These are phyloP conservation scores for Crambe crambe DNA, from an alignment of 37 sponge, comb jelly and placozoan species.

Conservation along the genomic window DNA sequence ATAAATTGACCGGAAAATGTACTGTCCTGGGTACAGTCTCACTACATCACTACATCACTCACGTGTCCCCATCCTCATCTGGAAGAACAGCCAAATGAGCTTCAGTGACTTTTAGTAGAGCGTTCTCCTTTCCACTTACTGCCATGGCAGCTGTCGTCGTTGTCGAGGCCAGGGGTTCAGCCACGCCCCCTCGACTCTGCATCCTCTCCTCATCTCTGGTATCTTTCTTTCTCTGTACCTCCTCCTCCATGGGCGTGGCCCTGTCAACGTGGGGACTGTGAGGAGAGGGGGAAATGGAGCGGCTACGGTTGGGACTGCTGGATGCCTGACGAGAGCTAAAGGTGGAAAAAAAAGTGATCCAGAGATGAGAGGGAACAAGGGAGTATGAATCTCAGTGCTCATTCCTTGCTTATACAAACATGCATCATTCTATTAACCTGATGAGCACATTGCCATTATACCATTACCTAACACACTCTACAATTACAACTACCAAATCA, in stretches of 20 bases:
- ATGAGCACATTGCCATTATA: too few species aligned
- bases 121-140: constrained; percentile 1
- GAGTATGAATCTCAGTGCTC: too few species aligned
- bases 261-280: constrained; percentile 3
- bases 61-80: constrained; percentile 94
- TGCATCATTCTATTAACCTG: too few species aligned
- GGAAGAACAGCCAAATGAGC: constrained; percentile 71
- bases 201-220: background rate
- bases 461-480: too few species aligned
- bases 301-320: background rate
- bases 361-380: too few species aligned
- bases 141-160: background rate
- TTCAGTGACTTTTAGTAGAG: constrained; percentile 72
- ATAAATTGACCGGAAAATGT: too few species aligned
- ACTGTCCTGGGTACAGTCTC: too few species aligned
- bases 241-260: background rate
- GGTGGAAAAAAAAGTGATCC: background rate
- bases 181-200: background rate
- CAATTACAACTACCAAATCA: background rate
- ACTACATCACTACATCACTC: too few species aligned
- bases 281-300: constrained; percentile 16
- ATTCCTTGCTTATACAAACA: too few species aligned
- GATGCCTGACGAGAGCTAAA: background rate
- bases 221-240: background rate
- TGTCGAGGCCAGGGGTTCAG: background rate